Conservation (phyloP, 2,113 vertebrate species). For the Lethenteron reissneri region DNA sequence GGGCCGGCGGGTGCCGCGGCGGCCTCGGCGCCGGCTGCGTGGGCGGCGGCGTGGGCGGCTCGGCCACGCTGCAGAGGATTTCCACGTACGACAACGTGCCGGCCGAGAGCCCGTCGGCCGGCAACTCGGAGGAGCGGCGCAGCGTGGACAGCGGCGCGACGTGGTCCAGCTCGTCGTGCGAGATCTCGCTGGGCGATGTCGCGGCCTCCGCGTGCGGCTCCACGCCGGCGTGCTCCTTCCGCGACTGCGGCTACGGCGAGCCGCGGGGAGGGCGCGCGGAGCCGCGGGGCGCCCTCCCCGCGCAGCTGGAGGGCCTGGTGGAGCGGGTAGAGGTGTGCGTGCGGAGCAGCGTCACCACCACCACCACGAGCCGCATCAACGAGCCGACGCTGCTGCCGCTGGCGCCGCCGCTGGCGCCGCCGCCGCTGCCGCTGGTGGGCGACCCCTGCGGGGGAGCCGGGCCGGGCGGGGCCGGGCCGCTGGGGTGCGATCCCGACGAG, state of each 20-base stretch:
- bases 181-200: conserved; percentile 80
- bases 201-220: conserved; percentile 80
- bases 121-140: conserved; percentile 72
- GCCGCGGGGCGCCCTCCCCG: no score
- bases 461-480: background rate
- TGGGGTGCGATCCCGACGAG: background rate
- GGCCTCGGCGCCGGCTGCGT: no score
- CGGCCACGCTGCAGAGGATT: conserved; percentile 51
- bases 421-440: no score
- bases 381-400: no score
- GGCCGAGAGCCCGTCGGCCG: conserved; percentile 35
- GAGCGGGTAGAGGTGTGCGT: conserved; percentile 3
- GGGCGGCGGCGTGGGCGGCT: no score
- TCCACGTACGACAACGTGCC: conserved; percentile 95
- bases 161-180: conserved; percentile 93
- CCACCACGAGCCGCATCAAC: background rate
- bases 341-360: background rate
- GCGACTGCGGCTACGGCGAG: no score
- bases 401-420: no score
- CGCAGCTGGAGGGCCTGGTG: background rate
- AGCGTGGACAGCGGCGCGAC: conserved; percentile 74
- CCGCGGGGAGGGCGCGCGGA: no score
- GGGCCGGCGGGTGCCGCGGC: conserved; percentile 5
- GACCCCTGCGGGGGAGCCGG: no score
- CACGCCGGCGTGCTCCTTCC: conserved; percentile 64